Evolutionary conservation across 2,888 invertebrate genomes (phyloP).

Genomic region (Caenorhabditis zanzibari): DNA sequence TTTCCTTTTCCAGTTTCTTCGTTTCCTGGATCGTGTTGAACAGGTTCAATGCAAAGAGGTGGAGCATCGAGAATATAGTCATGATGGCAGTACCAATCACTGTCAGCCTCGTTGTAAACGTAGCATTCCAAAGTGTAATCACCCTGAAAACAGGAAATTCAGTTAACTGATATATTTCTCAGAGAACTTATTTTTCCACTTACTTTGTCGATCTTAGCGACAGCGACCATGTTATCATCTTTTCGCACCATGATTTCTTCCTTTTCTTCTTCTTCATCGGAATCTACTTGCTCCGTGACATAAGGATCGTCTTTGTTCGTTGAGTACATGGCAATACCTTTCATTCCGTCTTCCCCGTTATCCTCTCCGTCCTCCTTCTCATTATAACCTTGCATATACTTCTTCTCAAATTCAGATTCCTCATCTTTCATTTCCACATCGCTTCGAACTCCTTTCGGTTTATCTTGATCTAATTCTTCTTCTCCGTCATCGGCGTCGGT

Average conservation of each 20-base stretch:
- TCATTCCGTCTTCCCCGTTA: constrained; percentile 68
- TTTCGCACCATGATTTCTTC: constrained; percentile 94
- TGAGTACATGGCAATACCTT: constrained; percentile 79
- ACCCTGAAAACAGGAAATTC: constrained; percentile 68
- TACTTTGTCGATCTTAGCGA: constrained; percentile 92
- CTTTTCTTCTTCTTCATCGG: constrained; percentile 84
- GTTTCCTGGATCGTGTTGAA: constrained; percentile 91
- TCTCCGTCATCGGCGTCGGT: constrained; percentile 67
- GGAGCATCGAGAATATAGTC: constrained; percentile 93
- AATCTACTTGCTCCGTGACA: constrained; percentile 77
- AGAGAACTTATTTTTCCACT: neutral
- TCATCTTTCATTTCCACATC: constrained; percentile 61
- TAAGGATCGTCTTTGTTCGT: constrained; percentile 79
- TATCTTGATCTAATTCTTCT: constrained; percentile 45
- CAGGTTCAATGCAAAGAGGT: constrained; percentile 94
- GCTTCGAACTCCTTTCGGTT: constrained; percentile 38
- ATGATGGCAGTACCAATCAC: constrained; percentile 91
- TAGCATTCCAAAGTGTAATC: constrained; percentile 80
- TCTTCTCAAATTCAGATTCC: constrained; percentile 67
- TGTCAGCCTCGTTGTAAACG: constrained; percentile 94
- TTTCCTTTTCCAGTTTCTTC: constrained; percentile 87
- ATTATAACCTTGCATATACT: constrained; percentile 70
- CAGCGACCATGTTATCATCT: constrained; percentile 92
- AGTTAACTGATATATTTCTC: neutral
- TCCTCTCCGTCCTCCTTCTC: constrained; percentile 44